phyloP scores from a whole-genome alignment of 2,797 vertebrate species.

The Hydrocynus forskahlii region DNA sequence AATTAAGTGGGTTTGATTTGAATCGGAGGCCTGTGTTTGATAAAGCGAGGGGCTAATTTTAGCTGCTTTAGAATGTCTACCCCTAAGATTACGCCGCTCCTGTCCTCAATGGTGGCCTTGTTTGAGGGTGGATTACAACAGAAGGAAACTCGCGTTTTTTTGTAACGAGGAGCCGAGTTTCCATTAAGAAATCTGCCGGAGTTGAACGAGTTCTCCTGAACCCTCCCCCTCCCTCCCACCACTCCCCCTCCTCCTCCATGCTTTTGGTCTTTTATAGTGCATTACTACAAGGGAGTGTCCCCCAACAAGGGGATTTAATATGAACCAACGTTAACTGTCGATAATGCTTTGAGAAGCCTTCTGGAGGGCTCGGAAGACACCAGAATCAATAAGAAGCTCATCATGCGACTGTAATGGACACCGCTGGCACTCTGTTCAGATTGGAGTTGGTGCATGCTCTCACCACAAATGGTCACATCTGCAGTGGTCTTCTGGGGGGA shows the following conservation, averaged over 20 bases:
- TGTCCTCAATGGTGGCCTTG: constrained; percentile 80
- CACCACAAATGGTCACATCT: constrained; percentile 46
- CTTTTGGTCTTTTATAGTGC: constrained; percentile 38
- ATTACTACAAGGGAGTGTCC: constrained; percentile 35
- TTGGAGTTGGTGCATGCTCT: constrained; percentile 20
- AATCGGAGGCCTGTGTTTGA: constrained; percentile 73
- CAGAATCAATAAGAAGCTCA: constrained; percentile 39
- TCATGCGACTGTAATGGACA: constrained; percentile 18
- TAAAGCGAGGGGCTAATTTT: constrained; percentile 80
- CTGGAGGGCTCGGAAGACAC: constrained; percentile 24
- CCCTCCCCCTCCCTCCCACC: neutral
- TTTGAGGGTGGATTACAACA: constrained; percentile 78
- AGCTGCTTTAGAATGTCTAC: constrained; percentile 77
- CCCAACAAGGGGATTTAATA: constrained; percentile 27
- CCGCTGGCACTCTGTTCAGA: constrained; percentile 2
- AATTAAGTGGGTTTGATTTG: constrained; percentile 60
- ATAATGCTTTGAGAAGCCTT: constrained; percentile 32
- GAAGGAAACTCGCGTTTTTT: constrained; percentile 77
- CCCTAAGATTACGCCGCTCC: constrained; percentile 77
- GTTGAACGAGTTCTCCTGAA: constrained; percentile 65
- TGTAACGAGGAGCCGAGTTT: constrained; percentile 82
- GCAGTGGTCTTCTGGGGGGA: constrained; percentile 8
- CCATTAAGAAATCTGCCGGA: constrained; percentile 79
- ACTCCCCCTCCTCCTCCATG: neutral
- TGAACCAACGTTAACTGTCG: constrained; percentile 31